Evolutionary conservation across 2,888 invertebrate genomes (phyloP).

Genomic region (Pteria penguin): DNA sequence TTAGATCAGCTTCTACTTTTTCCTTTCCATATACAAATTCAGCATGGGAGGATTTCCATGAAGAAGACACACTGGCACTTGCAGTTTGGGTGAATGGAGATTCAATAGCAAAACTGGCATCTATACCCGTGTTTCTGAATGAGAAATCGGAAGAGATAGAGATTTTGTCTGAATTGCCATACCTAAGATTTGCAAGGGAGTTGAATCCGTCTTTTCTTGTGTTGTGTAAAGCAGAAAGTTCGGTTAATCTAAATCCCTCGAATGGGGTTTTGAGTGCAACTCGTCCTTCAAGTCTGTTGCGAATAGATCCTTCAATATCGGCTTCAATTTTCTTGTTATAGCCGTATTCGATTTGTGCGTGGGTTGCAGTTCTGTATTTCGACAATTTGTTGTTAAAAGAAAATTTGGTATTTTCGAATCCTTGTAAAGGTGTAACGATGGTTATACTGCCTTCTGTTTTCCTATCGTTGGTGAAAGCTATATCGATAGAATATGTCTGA

Average conservation of each 20-base stretch:
- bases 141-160: not conserved
- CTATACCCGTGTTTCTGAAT: conserved; percentile 29
- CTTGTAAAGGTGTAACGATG: conserved; percentile 49
- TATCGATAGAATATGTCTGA: not conserved
- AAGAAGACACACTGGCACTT: no score
- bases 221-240: not conserved
- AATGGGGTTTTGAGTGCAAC: not conserved
- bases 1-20: conserved; percentile 4
- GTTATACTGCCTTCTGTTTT: not conserved
- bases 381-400: conserved; percentile 29
- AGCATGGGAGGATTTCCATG: not conserved
- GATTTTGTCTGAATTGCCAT: not conserved
- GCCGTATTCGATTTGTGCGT: not conserved
- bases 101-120: conserved; percentile 53
- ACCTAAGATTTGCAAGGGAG: not conserved
- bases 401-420: conserved; percentile 37
- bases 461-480: not conserved
- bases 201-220: not conserved
- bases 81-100: no score
- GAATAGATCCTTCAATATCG: not conserved
- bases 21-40: not conserved
- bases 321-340: not conserved
- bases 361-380: not conserved
- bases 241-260: not conserved
- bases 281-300: not conserved